Evolutionary conservation across 2,797 vertebrate species (phyloP), one percentile per base, ranked within the genome.

Genomic region (Spheniscus humboldti): DNA sequence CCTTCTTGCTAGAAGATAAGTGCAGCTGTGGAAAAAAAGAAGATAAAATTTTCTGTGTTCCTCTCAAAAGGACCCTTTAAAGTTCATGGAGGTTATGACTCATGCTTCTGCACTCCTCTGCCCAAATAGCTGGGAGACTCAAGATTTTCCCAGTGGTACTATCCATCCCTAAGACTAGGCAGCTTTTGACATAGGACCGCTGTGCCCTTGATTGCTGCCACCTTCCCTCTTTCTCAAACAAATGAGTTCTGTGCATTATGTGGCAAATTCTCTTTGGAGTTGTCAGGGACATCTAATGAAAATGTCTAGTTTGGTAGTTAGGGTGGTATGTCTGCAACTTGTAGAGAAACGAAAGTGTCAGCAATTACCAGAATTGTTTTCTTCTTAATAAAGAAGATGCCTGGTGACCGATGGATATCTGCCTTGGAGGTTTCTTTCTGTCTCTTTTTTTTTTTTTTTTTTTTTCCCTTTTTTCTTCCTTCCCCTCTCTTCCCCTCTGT

Each of bases 401-500:
- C 27, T 79, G 14, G 15, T 8, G 6, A 18, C 11, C 3, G 11
- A 6, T 25, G 8, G 31, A 10, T 74, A 76, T 37, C 25, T 64
- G 23, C 45, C 43, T 39, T 57, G 19, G 30, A 57, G 16, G 31
- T 35, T 28, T 7, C 4, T 33, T 57, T 59, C 7, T 25, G 25
- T 8, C 6, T 35, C 13, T 12, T n/a, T 20, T 11, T 12, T 47
- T 20, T 39, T 28, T 8, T 30, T 35, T 18, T 11, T 12, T 47
- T 20, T 39, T 28, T 8, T 23, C 43, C 14, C 41, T 41, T 63
- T 48, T 4, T 39, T 20, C 0, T 41, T 41, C 47, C 47, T 12
- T 18, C 22, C 6, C 22, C 6, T 5, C 4, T 10, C 14, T 27
- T 6, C 2, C 3, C 1, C 4, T 24, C 17, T 22, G 13, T 52